phyloP scores from a whole-genome alignment of 2,113 vertebrate genomes.

The Cichladusa arquata region DNA sequence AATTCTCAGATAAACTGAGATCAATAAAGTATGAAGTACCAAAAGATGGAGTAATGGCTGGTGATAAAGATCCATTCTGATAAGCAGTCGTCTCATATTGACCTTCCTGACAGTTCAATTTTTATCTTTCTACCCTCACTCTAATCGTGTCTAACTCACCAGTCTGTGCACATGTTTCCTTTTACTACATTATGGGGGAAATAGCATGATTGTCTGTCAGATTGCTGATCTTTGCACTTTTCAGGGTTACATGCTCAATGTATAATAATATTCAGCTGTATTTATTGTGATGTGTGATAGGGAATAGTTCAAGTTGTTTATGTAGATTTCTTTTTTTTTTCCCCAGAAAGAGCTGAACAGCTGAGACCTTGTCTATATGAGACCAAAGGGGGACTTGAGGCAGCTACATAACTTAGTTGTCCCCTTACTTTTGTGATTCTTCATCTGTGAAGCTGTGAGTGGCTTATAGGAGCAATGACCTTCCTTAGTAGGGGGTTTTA shows the following conservation, averaged over 20 bases:
- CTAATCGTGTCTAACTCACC: neutral
- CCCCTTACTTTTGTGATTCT: neutral
- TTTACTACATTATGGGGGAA: neutral
- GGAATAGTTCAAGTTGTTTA: neutral
- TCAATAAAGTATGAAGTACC: neutral
- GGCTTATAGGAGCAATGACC: neutral
- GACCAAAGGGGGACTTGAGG: neutral
- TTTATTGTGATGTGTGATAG: neutral
- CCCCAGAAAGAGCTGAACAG: neutral
- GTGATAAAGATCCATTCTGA: neutral
- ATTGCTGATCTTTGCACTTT: neutral
- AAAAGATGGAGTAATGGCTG: neutral
- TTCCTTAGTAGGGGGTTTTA: neutral
- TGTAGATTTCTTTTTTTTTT: neutral
- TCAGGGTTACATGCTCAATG: neutral
- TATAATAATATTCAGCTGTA: neutral
- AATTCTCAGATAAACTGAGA: neutral
- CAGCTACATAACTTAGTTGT: neutral
- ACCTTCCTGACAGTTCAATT: neutral
- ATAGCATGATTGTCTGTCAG: neutral
- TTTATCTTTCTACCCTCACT: neutral
- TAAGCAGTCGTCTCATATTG: neutral
- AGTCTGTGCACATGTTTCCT: neutral
- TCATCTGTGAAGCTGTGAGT: neutral
- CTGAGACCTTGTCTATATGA: neutral